Percentiles rank a stretch among this genome's conserved stretches.
phyloP scores from a whole-genome alignment of 2,113 vertebrate species.

The Chloebia gouldiae region DNA sequence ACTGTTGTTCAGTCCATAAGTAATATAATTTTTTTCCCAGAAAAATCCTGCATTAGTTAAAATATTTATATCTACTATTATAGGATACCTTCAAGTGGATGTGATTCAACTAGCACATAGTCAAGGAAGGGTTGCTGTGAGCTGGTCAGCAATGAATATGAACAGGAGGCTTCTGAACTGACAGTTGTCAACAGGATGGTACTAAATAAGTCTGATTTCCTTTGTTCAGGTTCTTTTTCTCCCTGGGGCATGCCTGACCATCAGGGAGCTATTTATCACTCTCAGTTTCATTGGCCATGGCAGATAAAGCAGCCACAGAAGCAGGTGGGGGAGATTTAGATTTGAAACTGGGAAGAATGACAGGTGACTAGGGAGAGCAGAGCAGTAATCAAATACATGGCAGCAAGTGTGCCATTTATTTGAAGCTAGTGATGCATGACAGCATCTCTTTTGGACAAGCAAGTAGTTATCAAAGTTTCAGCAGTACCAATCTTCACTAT shows the following conservation, averaged over 20 bases:
- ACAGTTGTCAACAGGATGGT: neutral
- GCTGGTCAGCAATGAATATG: neutral
- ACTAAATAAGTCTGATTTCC: neutral
- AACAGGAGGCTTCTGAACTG: neutral
- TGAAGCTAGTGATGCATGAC: neutral
- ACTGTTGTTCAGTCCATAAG: neutral
- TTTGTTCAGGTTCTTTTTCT: neutral
- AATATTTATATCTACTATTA: neutral
- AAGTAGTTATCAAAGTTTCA: neutral
- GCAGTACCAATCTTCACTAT: fast-evolving
- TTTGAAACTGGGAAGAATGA: neutral
- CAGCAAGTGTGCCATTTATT: neutral
- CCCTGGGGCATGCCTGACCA: neutral
- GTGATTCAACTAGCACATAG: neutral
- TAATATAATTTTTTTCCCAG: neutral
- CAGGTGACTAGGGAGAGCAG: neutral
- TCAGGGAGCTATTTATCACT: neutral
- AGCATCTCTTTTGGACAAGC: neutral
- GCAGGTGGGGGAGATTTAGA: neutral
- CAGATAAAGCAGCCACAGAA: neutral
- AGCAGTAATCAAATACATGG: neutral
- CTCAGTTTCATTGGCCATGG: neutral
- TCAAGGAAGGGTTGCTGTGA: neutral
- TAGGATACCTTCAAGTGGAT: neutral
- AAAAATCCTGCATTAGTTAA: neutral